Evolutionary conservation across 2,797 vertebrate species (phyloP), one percentile per base, ranked within the genome.

Genomic region (Bryconaethiops microstoma): DNA sequence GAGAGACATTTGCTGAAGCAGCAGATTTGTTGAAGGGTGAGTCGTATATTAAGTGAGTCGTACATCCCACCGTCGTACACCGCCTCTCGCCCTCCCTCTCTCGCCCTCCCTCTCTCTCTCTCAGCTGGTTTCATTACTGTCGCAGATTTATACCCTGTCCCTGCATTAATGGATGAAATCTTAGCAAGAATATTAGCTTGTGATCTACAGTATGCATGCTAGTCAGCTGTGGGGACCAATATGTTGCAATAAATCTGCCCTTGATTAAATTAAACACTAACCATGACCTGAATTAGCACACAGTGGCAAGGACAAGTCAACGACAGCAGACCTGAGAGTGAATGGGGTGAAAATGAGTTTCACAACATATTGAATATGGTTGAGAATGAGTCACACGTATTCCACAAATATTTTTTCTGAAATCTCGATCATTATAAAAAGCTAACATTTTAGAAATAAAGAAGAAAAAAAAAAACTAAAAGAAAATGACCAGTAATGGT

Each of bases 121-220:
- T 5, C 60, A 45, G 78, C 81, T 81, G 69, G 81, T 50, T 19
- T 25, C 59, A 79, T 80, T 10, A 7, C 79, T 39, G 68, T 86
- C 87, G 81, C 74, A 82, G 83, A 90, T 87, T 1, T 86, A 85
- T 88, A 86, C 0, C 16, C 17, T 62, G 59, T 79, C 80, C 1
- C 80, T 63, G 81, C 81, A 79, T 76, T 81, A 86, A 72, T 63
- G 55, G 82, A 88, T 80, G 73, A 79, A 84, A 89, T 85, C 64
- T 78, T 67, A 54, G 81, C 2, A 39, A 19, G 35, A 75, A 85
- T 88, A 84, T 87, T 84, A 81, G 63, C 60, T 77, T 76, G 55
- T 82, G 84, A 54, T 82, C 83, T 77, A 70, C 29, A 64, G 77
- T 72, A 60, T 74, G 76, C 85, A 84, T 85, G 60, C 83, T 72